Conservation (phyloP, 2,888 invertebrate species). For the Drosophila falleni region DNA sequence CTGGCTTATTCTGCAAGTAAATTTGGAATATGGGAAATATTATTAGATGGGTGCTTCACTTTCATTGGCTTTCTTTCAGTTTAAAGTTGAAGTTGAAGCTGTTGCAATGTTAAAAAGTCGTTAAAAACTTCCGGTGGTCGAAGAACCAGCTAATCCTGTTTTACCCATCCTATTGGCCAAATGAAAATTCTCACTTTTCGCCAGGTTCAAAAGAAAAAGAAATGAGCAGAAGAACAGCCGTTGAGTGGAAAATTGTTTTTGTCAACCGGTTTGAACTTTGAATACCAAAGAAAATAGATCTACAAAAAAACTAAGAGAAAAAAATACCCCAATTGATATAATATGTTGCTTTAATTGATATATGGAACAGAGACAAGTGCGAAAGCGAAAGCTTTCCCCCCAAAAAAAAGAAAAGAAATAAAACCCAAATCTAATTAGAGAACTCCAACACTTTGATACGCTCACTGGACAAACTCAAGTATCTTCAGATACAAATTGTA, state of each 20-base stretch:
- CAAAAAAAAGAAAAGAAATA: slow-evolving; percentile 1
- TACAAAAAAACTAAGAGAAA: background rate
- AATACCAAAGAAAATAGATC: slow-evolving; percentile 1
- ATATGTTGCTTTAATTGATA: slow-evolving; percentile 6
- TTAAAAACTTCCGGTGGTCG: slow-evolving; percentile 43
- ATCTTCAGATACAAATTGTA: slow-evolving; percentile 61
- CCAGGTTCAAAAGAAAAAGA: slow-evolving; percentile 43
- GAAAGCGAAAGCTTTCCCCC: slow-evolving; percentile 70
- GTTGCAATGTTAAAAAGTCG: slow-evolving; percentile 14
- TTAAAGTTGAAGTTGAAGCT: slow-evolving; percentile 1
- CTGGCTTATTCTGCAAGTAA: slow-evolving; percentile 1
- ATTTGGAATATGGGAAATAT: background rate
- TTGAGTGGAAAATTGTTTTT: slow-evolving; percentile 44
- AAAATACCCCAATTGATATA: slow-evolving; percentile 4
- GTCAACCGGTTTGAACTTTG: slow-evolving; percentile 48
- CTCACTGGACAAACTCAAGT: slow-evolving; percentile 42
- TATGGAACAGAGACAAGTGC: slow-evolving; percentile 36
- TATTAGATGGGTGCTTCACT: slow-evolving; percentile 20
- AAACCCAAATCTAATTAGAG: slow-evolving; percentile 62
- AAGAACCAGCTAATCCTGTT: slow-evolving; percentile 78
- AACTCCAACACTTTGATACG: slow-evolving; percentile 61
- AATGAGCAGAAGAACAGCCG: slow-evolving; percentile 36
- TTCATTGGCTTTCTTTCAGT: slow-evolving; percentile 22
- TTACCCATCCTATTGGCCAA: slow-evolving; percentile 23
- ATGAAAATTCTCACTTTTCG: slow-evolving; percentile 81